Evolutionary conservation across 2,888 invertebrate species (phyloP), one percentile per base, ranked within the genome.

Genomic region (Athetis lepigone): DNA sequence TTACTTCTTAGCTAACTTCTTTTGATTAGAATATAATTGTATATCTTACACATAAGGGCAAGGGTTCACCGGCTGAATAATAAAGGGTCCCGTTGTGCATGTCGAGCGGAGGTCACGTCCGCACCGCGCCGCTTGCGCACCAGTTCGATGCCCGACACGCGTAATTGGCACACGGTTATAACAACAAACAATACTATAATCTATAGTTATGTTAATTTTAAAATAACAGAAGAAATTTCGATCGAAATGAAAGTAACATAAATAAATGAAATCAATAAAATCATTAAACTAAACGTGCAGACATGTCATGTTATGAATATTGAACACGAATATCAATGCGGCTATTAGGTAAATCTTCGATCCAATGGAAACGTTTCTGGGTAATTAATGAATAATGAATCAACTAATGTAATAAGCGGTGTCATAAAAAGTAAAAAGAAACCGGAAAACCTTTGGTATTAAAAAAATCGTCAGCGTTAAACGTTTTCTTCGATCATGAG

Each of bases 61-160:
- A 72, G 78, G 80, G 85, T 83, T 87, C 82, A 85, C 77, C 74
- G 72, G 78, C 78, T 87, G 89, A 89, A 90, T 92, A 89, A 90
- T 90, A 90, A 90, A 88, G 84, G 84, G 83, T 85, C 82, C 82
- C 81, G 86, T 88, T 88, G 88, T 88, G 80, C 81, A 77, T 77
- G 81, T 81, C 70, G 69, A 82, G 82, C 89, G 86, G 90, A 88
- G 93, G 92, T 92, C 92, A 93, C 90, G 91, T 92, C 82, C 85
- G 75, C 70, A 60, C 69, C 78, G 18, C 49, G 83, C 80, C 84
- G 82, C 82, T 77, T 79, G 85, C 84, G 85, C 83, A 84, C 84
- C 83, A 80, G 90, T 90, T 92, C 89, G 90, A 88, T 82, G 89
- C 80, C 88, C 87, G 82, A 70, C 59, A 70, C 66, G 70, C 57